Percentiles rank a stretch among this genome's conserved stretches.
phyloP scores from a whole-genome alignment of 2,113 vertebrate genomes.

The Hyaena hyaena region DNA sequence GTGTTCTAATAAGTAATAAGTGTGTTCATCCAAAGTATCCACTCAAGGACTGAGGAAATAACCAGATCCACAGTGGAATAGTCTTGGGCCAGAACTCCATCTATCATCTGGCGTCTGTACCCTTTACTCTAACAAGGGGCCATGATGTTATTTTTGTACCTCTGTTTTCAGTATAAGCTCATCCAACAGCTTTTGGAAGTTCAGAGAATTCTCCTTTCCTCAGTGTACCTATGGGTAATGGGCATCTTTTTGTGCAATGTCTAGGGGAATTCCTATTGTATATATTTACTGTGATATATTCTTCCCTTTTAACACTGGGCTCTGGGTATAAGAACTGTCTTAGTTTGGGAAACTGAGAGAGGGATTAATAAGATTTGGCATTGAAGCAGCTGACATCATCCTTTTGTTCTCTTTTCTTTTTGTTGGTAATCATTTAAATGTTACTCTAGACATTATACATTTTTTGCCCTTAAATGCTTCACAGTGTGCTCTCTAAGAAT shows the following conservation, averaged over 20 bases:
- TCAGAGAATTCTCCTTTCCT: neutral
- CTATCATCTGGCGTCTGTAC: neutral
- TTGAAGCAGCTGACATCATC: neutral
- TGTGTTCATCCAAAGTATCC: neutral
- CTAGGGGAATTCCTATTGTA: neutral
- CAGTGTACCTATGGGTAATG: neutral
- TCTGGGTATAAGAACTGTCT: neutral
- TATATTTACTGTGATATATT: neutral
- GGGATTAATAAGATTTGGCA: neutral
- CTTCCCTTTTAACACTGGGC: neutral
- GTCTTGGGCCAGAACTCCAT: neutral
- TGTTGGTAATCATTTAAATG: neutral
- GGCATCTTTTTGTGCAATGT: neutral
- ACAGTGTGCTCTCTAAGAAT: neutral
- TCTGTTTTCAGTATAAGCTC: neutral
- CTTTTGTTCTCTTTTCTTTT: neutral
- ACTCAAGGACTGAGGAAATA: neutral
- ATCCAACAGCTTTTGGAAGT: neutral
- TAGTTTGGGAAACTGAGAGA: neutral
- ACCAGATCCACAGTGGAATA: neutral
- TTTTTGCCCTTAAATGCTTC: neutral
- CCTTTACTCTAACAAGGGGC: neutral
- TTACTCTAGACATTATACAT: neutral
- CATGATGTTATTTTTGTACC: neutral
- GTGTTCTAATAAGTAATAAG: neutral